Evolutionary conservation across 1,140 invertebrate species (phyloP).

Genomic region (Conus betulinus): DNA sequence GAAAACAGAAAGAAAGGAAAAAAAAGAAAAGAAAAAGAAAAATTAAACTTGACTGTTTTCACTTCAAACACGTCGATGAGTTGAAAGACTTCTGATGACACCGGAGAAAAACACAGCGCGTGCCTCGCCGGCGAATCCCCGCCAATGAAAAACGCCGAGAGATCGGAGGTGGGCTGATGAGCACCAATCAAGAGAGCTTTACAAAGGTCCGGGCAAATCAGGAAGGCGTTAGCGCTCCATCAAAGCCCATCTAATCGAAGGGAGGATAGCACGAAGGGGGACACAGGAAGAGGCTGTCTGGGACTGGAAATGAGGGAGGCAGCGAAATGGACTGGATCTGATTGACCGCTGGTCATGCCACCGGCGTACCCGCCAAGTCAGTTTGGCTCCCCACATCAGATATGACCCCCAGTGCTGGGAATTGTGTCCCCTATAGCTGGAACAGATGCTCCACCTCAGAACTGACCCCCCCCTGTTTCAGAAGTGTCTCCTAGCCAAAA

Average conservation of each 20-base stretch:
- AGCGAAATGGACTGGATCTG: background rate
- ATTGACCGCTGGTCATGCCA: background rate
- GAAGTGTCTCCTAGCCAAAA: too few species aligned
- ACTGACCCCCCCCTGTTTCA: too few species aligned
- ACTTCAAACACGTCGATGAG: background rate
- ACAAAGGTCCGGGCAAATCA: conserved; percentile 20
- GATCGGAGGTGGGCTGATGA: conserved; percentile 22
- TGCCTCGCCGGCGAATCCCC: conserved; percentile 15
- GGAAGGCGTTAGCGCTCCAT: conserved; percentile 15
- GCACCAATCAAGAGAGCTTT: conserved; percentile 26
- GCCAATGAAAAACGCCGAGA: conserved; percentile 17
- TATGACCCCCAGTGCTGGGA: too few species aligned
- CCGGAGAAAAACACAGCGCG: conserved; percentile 24
- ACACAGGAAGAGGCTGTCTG: conserved; percentile 11
- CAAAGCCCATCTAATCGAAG: conserved; percentile 13
- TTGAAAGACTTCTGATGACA: conserved; percentile 31
- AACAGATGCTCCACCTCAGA: too few species aligned
- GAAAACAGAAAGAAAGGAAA: background rate
- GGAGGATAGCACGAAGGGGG: background rate
- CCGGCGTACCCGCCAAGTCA: too few species aligned
- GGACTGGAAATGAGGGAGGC: conserved; percentile 4
- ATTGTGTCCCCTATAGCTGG: too few species aligned
- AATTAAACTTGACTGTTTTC: conserved; percentile 24
- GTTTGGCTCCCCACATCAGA: too few species aligned
- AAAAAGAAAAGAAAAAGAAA: background rate